Base-by-base conservation (phyloP, 2,888 invertebrate species). In the Eupithecia dodoneata region DNA sequence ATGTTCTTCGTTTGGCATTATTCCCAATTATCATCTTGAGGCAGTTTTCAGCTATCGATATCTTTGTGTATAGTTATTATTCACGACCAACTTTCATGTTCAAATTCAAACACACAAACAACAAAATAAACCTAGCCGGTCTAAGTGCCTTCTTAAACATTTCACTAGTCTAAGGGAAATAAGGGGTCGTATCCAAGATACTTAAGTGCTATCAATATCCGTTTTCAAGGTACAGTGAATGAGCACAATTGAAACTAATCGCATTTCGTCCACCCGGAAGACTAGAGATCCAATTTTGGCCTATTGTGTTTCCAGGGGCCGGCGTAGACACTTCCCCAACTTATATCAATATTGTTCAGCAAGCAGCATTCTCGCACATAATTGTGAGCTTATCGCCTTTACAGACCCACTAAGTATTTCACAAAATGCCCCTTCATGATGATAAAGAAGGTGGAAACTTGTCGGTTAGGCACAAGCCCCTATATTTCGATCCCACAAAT, bases 221-320 rank as follows among this genome's bases (percentile, higher is more conserved):
- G 71, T 45, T 65, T 71, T 45, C 18, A 42, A 44, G 55, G 45
- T 74, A 76, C 73, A 76, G 44, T 44, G 67, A 76, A 73, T 59
- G 69, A 69, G 55, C n/a, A 73, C 63, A 71, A 78, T 76, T 63
- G 79, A 77, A 74, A 74, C 72, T 74, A 76, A 77, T 77, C 76
- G 71, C 70, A 74, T 79, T 72, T 63, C 76, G 74, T 41, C 15
- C 67, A 55, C 45, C 76, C 65, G 72, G 75, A 75, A 78, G 74
- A 44, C n/a, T 70, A 67, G 71, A 63, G 73, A 77, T 78, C 75
- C 59, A 76, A 76, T 80, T 74, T 49, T 45, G 67, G 18, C 10
- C 44, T 18, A 69, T 69, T 69, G 67, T 69, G 67, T 15, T 69
- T 44, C 10, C n/a, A 44, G 67, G 44, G 44, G 4, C 44, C 42